phyloP scores from a whole-genome alignment of 2,797 vertebrate genomes.

The Setipinna tenuifilis region DNA sequence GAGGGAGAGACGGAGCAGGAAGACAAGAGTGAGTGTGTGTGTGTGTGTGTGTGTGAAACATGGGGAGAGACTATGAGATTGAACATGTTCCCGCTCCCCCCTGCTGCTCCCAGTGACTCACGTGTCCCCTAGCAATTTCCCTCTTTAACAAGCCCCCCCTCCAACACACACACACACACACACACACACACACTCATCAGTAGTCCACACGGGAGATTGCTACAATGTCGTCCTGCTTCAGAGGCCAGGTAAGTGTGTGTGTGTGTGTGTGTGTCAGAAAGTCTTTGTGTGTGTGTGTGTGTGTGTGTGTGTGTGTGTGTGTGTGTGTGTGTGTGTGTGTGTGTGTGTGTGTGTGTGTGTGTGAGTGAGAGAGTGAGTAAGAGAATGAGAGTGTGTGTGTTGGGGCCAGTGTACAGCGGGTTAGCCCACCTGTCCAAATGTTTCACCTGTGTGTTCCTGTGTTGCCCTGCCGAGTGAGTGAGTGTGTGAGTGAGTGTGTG shows the following conservation, averaged over 20 bases:
- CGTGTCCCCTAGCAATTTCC: neutral
- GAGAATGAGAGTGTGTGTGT: neutral
- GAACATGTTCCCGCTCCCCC: neutral
- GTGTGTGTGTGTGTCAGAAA: neutral
- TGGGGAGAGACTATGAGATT: neutral
- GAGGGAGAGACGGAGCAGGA: neutral
- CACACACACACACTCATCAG: neutral
- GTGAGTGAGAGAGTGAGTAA: too few species aligned
- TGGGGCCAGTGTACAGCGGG: too few species aligned
- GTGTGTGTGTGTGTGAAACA: neutral
- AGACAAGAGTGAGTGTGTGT: neutral
- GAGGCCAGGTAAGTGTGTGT: slow-evolving; percentile 40
- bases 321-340: neutral
- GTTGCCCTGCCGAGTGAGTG: neutral
- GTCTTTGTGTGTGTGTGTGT: neutral
- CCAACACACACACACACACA: too few species aligned
- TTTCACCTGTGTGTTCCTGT: slow-evolving; percentile 3
- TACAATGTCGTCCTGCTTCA: slow-evolving; percentile 44
- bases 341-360: neutral
- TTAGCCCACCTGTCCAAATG: neutral
- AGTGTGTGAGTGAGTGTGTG: neutral
- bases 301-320: neutral
- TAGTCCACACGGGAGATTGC: neutral
- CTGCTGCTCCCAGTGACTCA: neutral
- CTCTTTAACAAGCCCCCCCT: neutral